Conservation (phyloP, 2,888 invertebrate genomes). For the Macroteleia sp. region DNA sequence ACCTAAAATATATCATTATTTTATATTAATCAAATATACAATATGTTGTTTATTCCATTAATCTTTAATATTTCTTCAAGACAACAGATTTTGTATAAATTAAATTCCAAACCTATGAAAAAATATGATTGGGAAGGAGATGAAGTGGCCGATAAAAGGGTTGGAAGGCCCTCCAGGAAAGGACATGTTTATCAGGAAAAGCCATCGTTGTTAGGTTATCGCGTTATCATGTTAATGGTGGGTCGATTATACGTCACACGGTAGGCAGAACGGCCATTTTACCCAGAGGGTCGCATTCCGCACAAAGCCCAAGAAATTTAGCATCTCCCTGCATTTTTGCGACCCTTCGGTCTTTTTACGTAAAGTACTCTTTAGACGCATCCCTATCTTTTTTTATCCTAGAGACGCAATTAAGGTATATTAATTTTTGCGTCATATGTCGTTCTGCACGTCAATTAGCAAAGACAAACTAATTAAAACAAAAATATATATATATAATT, state of each 20-base stretch:
- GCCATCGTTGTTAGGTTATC: slow-evolving; percentile 52
- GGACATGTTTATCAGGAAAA: slow-evolving; percentile 47
- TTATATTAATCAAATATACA: too few species aligned
- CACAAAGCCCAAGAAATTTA: slow-evolving; percentile 60
- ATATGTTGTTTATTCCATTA: too few species aligned
- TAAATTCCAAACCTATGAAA: too few species aligned
- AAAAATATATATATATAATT: too few species aligned
- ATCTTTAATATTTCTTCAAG: too few species aligned
- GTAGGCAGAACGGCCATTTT: slow-evolving; percentile 31
- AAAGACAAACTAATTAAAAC: slow-evolving; percentile 45
- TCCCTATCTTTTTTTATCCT: slow-evolving; percentile 55
- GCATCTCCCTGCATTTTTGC: slow-evolving; percentile 55
- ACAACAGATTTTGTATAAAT: too few species aligned
- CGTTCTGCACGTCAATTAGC: slow-evolving; percentile 39
- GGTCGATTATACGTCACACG: slow-evolving; percentile 38
- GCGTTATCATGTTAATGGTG: slow-evolving; percentile 57
- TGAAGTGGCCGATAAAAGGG: slow-evolving; percentile 29
- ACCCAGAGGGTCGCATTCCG: slow-evolving; percentile 37
- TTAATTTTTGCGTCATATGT: slow-evolving; percentile 45
- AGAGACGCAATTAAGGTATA: slow-evolving; percentile 44
- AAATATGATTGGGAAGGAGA: slow-evolving; percentile 2
- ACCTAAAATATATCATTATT: too few species aligned
- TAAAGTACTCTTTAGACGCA: slow-evolving; percentile 60
- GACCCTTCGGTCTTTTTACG: slow-evolving; percentile 45
- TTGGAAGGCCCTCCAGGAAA: slow-evolving; percentile 28